A percentile compares a stretch with the other conserved stretches of the same genome.
These are phyloP conservation scores for Heterotis niloticus DNA, from an alignment of 2,113 vertebrate species.

Conservation along the genomic window DNA sequence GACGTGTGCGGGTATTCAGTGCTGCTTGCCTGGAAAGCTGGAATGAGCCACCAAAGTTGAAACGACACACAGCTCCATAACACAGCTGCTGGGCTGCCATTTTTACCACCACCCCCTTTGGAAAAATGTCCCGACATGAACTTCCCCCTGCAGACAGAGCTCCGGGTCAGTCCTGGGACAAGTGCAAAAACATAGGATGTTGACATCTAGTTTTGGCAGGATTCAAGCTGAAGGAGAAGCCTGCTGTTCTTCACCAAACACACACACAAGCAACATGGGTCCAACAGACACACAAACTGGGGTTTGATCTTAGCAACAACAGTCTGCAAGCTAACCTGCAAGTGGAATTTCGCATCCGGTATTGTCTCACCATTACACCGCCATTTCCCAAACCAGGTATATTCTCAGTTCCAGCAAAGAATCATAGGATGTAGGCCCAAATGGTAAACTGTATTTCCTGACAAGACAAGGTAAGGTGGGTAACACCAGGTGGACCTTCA, in stretches of 20 bases:
- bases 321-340: too few relatives aligned
- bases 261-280: not conserved
- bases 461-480: not conserved
- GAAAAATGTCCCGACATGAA: not conserved
- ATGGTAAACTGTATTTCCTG: not conserved
- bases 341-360: too few relatives aligned
- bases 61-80: not conserved
- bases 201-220: not conserved
- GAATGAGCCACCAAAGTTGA: not conserved
- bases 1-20: not conserved
- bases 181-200: slow-evolving; percentile 15
- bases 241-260: not conserved
- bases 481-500: not conserved
- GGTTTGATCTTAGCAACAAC: too few relatives aligned
- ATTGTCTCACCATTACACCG: too few relatives aligned
- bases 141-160: not conserved
- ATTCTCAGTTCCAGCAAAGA: not conserved
- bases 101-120: not conserved
- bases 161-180: not conserved
- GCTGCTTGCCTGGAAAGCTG: not conserved
- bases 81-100: not conserved
- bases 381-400: not conserved
- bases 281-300: too few relatives aligned
- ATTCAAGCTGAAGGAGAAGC: not conserved
- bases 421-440: not conserved